These are phyloP conservation scores for Serrognathus titanus DNA, from an alignment of 2,888 invertebrate species.

Conservation along the genomic window DNA sequence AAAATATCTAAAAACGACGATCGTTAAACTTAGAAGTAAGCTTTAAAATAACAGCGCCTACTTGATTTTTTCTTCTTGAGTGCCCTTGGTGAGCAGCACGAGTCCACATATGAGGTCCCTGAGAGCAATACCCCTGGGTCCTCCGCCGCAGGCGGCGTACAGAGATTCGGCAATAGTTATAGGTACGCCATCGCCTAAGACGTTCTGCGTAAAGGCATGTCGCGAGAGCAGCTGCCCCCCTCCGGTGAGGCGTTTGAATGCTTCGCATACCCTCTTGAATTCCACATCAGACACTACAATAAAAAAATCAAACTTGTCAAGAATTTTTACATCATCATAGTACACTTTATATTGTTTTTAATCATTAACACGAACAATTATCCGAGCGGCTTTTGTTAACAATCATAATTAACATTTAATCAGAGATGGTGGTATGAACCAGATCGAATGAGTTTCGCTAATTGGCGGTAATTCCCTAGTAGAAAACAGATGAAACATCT, in stretches of 20 bases:
- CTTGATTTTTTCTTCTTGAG: constrained; percentile 81
- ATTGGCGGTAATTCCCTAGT: no score
- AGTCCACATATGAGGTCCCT: constrained; percentile 82
- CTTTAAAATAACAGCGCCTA: constrained; percentile 36
- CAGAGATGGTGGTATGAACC: no score
- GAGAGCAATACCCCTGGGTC: constrained; percentile 74
- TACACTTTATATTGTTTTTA: no score
- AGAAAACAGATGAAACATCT: no score
- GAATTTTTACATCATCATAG: no score
- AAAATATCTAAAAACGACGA: no score
- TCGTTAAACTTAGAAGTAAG: no score
- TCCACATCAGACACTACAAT: constrained; percentile 78
- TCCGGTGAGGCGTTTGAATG: constrained; percentile 80
- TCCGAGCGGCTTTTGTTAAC: no score
- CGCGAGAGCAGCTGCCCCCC: constrained; percentile 66
- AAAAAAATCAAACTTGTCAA: constrained; percentile 9
- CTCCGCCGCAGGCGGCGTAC: constrained; percentile 81
- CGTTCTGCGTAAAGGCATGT: constrained; percentile 77
- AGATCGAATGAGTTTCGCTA: no score
- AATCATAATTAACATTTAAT: no score
- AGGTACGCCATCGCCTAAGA: constrained; percentile 84
- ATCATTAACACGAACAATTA: no score
- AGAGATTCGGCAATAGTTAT: constrained; percentile 76
- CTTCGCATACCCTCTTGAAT: constrained; percentile 78
- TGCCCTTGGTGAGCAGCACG: constrained; percentile 81